Base-by-base conservation (phyloP, 37 sponge, comb jelly and placozoan genomes). In the Dysidea cf. avara region DNA sequence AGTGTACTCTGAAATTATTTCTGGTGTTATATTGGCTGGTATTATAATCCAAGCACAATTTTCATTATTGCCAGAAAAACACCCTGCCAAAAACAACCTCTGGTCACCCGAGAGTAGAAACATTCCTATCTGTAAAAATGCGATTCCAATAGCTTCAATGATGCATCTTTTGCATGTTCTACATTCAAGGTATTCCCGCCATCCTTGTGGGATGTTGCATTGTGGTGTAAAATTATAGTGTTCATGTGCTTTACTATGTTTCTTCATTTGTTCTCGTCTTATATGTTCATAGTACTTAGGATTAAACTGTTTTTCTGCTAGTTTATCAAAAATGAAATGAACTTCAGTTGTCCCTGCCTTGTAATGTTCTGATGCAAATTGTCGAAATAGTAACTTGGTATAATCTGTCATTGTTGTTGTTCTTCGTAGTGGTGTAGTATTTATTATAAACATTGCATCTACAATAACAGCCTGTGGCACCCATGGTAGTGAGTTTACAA, bases 371-470 rank as follows among this genome's bases (percentile, higher is more conserved):
- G 6, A 6, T 25, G 38, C 30, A 74, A 60, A 74, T 1, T 61
- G 75, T 5, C 38, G 35, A 31, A 61, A 74, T 14, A 74, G 29
- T 1, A 61, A 22, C 12, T 24, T 37, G n/a, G 62, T 24, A 74
- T 74, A 74, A 24, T 74, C 62, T 22, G 75, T 12, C 0, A 74
- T 60, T 2, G 49, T 60, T 6, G 25, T 40, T 26, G 75, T 61
- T 0, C 33, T 59, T 28, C 75, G 32, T 1, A 61, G 43, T 61
- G 47, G 75, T 2, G 1, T 72, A 1, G 39, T 35, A 22, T 72
- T 72, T 25, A 72, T 72, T 2, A 72, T 24, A 31, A 72, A 72
- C 75, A 74, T 61, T 2, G n/a, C 75, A 59, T 60, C 75, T 2
- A 74, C 3, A 1, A 74, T 40, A 4, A 39, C 63, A n/a, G n/a